Percentiles rank a stretch among this genome's conserved stretches.
phyloP scores from a whole-genome alignment of 2,888 invertebrate genomes.

The Ptychoptera contaminata region DNA sequence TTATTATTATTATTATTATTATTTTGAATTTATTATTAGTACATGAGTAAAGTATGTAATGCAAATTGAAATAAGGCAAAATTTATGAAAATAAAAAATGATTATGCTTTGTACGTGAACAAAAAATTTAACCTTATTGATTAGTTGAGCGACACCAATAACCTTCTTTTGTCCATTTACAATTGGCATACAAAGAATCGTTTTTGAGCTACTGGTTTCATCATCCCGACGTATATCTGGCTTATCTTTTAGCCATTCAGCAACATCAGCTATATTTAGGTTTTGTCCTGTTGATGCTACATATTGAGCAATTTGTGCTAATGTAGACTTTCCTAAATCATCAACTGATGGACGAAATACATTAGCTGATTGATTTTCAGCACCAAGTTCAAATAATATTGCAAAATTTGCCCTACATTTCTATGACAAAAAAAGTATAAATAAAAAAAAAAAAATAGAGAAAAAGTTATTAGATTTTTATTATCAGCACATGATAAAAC shows the following conservation, averaged over 20 bases:
- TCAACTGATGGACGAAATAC: conserved; percentile 43
- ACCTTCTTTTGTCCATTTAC: conserved; percentile 77
- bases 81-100: conserved; percentile 1
- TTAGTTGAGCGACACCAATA: conserved; percentile 82
- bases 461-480: background rate
- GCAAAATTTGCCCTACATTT: conserved; percentile 51
- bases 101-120: too few relatives aligned
- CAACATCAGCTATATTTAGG: conserved; percentile 79
- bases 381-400: conserved; percentile 69
- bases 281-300: conserved; percentile 77
- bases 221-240: conserved; percentile 35
- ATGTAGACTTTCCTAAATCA: conserved; percentile 48
- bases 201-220: conserved; percentile 54
- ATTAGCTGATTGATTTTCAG: conserved; percentile 48
- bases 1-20: too few relatives aligned
- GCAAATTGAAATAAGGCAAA: too few relatives aligned
- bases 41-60: too few relatives aligned
- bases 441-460: background rate
- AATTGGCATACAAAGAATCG: conserved; percentile 85
- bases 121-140: conserved; percentile 71
- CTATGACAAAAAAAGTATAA: conserved; percentile 15
- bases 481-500: background rate
- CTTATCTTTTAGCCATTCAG: conserved; percentile 58
- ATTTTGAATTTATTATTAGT: too few relatives aligned
- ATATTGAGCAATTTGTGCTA: conserved; percentile 73